Conservation (phyloP, 2,113 vertebrate species). For the Malurus cyaneus region DNA sequence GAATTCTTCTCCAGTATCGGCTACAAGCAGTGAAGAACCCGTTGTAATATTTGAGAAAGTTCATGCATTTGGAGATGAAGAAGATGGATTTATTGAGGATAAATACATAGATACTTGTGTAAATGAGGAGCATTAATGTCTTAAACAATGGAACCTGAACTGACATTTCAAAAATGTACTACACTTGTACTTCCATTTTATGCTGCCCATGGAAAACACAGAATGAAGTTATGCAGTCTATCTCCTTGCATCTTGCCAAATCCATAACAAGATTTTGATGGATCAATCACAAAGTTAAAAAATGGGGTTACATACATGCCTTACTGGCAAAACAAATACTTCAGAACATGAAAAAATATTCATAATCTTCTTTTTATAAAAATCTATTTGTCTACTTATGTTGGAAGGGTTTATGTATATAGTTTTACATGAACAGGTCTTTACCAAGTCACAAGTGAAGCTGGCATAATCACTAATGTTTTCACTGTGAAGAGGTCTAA, state of each 20-base stretch:
- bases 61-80: constrained; percentile 64
- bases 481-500: neutral
- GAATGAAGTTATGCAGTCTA: neutral
- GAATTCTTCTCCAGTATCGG: constrained; percentile 27
- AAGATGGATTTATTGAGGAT: constrained; percentile 90
- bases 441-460: neutral
- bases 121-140: constrained; percentile 43
- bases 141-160: neutral
- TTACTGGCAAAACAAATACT: neutral
- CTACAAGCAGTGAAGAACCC: constrained; percentile 51
- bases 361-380: neutral
- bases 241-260: neutral
- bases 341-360: neutral
- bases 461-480: neutral
- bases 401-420: neutral
- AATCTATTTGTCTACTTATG: neutral
- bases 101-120: constrained; percentile 80
- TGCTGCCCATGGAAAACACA: neutral
- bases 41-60: constrained; percentile 69
- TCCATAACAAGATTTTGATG: neutral
- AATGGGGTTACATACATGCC: neutral
- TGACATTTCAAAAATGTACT: neutral
- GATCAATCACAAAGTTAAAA: neutral
- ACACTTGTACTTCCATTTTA: neutral
- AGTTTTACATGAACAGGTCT: neutral